Evolutionary conservation across 2,888 invertebrate species (phyloP).

Genomic region (Ormyrus nitidulus): DNA sequence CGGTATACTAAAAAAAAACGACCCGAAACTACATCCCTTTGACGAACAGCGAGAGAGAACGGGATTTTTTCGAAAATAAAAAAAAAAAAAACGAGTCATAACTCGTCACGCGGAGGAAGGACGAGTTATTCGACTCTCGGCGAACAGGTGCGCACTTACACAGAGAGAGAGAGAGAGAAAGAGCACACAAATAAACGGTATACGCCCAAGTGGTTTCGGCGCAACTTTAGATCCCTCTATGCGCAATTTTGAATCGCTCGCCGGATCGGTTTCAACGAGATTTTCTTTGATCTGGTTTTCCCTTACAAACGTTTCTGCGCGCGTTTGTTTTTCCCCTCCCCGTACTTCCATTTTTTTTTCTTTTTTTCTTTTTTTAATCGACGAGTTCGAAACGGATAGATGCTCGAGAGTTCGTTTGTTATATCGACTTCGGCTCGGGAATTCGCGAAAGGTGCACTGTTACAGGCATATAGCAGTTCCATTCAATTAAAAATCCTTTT

Average conservation of each 20-base stretch:
- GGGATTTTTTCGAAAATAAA: too few species aligned
- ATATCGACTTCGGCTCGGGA: constrained; percentile 21
- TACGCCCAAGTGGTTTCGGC: not conserved
- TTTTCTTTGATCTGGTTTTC: constrained; percentile 42
- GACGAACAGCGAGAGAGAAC: too few species aligned
- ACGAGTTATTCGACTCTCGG: too few species aligned
- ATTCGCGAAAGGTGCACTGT: not conserved
- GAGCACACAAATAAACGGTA: too few species aligned
- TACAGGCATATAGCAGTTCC: not conserved
- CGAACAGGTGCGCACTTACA: too few species aligned
- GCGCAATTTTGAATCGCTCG: constrained; percentile 12
- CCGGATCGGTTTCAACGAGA: constrained; percentile 40
- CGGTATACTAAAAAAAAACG: too few species aligned
- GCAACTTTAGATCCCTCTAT: not conserved
- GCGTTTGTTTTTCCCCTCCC: not conserved
- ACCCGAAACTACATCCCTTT: too few species aligned
- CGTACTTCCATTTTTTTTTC: constrained; percentile 1
- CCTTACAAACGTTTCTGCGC: constrained; percentile 27
- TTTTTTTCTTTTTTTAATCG: constrained; percentile 39
- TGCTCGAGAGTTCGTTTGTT: constrained; percentile 31
- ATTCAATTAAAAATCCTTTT: constrained; percentile 50
- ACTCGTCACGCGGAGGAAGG: too few species aligned
- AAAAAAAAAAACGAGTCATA: too few species aligned
- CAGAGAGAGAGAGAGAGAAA: too few species aligned
- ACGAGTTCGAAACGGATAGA: constrained; percentile 17